These are phyloP conservation scores for Schizopygopsis pylzovi DNA, from an alignment of 2,797 vertebrate species.

Conservation along the genomic window DNA sequence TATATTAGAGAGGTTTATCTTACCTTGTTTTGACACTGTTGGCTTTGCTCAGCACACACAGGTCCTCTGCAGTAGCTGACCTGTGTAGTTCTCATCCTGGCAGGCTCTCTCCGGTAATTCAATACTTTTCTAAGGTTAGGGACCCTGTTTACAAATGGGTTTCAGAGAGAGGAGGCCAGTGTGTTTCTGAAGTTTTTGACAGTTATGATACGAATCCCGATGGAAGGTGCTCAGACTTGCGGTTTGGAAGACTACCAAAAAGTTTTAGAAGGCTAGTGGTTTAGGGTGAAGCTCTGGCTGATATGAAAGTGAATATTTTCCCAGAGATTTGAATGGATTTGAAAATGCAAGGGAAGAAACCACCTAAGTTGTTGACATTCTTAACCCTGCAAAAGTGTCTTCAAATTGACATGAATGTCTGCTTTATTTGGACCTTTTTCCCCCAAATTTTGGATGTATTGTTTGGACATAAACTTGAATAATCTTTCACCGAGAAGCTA, in stretches of 20 bases:
- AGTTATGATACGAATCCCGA: slow-evolving; percentile 66
- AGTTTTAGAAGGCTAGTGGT: slow-evolving; percentile 53
- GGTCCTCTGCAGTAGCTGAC: slow-evolving; percentile 67
- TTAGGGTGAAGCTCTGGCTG: slow-evolving; percentile 55
- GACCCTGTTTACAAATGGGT: slow-evolving; percentile 71
- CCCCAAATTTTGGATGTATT: neutral
- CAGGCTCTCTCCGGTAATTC: slow-evolving; percentile 66
- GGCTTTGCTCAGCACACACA: slow-evolving; percentile 56
- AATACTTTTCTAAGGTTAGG: slow-evolving; percentile 60
- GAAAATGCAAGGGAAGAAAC: slow-evolving; percentile 17
- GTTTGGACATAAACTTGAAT: slow-evolving; percentile 51
- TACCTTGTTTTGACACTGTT: slow-evolving; percentile 67
- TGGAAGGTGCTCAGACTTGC: slow-evolving; percentile 65
- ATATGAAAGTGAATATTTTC: slow-evolving; percentile 58
- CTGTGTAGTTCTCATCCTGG: slow-evolving; percentile 64
- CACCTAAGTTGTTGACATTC: slow-evolving; percentile 42
- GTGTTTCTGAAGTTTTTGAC: slow-evolving; percentile 65
- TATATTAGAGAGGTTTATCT: slow-evolving; percentile 62
- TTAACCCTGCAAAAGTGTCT: slow-evolving; percentile 32
- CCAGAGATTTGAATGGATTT: slow-evolving; percentile 27
- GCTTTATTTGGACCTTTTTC: slow-evolving; percentile 5
- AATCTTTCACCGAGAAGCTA: slow-evolving; percentile 37
- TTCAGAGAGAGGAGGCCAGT: slow-evolving; percentile 59
- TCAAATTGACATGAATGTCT: slow-evolving; percentile 31
- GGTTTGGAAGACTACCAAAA: slow-evolving; percentile 69